Base-by-base conservation (phyloP, 92 coral and sea anemone genomes). In the Blastomussa wellsi region DNA sequence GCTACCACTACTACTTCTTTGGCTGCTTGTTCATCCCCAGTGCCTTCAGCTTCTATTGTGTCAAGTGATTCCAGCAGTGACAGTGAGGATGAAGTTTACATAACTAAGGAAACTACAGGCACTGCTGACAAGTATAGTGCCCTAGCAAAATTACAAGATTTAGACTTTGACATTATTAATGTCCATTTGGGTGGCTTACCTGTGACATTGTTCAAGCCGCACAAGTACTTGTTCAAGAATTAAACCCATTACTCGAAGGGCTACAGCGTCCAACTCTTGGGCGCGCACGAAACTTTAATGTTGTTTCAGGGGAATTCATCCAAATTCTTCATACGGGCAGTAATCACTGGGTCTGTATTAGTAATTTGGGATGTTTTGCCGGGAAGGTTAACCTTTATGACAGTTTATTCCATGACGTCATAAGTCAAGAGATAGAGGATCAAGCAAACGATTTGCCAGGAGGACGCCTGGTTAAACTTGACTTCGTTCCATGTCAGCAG, bases 231-330 rank as follows among this genome's bases (percentile, higher is more conserved):
- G 57, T 88, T 20, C 84, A 84, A 44, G 60, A 91, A 42, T 71
- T 76, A 10, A 91, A 91, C 67, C 91, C 89, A 68, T 42, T 84
- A 13, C 76, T 91, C 0, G 87, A 88, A 79, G 91, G 94, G 36
- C 80, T 91, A 20, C 94, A 91, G 77, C 81, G 89, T 10, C 89
- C 89, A 79, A 88, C 89, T 5, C 79, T 88, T 28, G 91, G 94
- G 47, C 82, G 80, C 20, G 81, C 76, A 82, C 55, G 72, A 48
- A 87, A 87, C 67, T 89, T 89, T 87, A 82, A 87, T 77, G 81
- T 82, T 7, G 86, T 84, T 51, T 74, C 79, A 33, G 90, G 90
- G 0, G 89, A 88, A 84, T 93, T 81, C 87, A 60, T 92, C 47
- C 93, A 90, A 65, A 90, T 90, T 29, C 85, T 91, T 33, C 88